Percentiles rank a stretch among this genome's conserved stretches.
phyloP scores from a whole-genome alignment of 2,888 invertebrate genomes.

The Drosophila histrio region DNA sequence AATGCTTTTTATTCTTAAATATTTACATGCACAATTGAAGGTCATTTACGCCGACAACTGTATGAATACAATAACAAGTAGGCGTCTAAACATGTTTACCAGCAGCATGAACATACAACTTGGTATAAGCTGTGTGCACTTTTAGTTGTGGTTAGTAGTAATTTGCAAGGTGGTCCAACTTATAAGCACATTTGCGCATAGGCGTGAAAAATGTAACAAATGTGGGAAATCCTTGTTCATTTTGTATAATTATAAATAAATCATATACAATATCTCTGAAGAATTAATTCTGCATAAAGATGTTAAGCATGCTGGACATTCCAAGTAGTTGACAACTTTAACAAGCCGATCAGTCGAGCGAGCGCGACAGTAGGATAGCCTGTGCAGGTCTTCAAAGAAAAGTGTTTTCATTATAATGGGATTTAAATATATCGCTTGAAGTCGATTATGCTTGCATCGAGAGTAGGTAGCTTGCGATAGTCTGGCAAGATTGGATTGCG shows the following conservation, averaged over 20 bases:
- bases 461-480: no score
- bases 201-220: constrained; percentile 24
- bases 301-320: background rate
- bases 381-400: no score
- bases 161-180: constrained; percentile 45
- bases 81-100: constrained; percentile 15
- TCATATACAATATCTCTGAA: background rate
- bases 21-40: constrained; percentile 13
- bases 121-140: background rate
- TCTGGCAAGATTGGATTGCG: no score
- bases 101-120: background rate
- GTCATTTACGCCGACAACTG: background rate
- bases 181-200: constrained; percentile 17
- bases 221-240: constrained; percentile 22
- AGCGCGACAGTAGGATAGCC: no score
- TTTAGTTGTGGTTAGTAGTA: constrained; percentile 18
- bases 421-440: no score
- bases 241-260: background rate
- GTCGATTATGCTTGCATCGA: no score
- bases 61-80: background rate
- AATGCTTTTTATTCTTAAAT: background rate
- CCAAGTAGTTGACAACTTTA: background rate
- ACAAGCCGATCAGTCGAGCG: no score
- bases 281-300: background rate
- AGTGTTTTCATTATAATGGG: no score